A percentile compares a stretch with the other conserved stretches of the same genome.
phyloP scores from a whole-genome alignment of 2,797 vertebrate genomes.

The Paguma larvata region DNA sequence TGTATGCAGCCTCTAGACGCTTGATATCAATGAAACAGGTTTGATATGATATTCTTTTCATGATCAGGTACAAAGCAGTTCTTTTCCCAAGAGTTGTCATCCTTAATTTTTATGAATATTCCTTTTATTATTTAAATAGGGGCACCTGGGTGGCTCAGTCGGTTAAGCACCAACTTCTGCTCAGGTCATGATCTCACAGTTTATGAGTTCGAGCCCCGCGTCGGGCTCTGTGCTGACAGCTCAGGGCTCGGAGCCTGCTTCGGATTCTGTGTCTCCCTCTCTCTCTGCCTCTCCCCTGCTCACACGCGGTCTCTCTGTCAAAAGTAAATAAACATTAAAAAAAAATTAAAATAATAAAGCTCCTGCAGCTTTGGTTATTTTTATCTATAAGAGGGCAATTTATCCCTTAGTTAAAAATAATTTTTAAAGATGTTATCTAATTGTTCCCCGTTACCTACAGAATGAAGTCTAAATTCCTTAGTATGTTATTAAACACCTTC shows the following conservation, averaged over 20 bases:
- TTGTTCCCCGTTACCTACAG: neutral
- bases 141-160: too few species aligned
- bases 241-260: too few species aligned
- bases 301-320: too few species aligned
- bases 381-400: neutral
- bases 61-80: neutral
- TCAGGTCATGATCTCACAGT: too few species aligned
- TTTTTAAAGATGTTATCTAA: neutral
- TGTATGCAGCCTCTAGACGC: neutral
- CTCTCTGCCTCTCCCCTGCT: too few species aligned
- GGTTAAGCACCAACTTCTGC: too few species aligned
- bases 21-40: neutral
- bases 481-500: neutral
- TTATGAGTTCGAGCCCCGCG: too few species aligned
- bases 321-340: too few species aligned
- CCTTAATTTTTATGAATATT: neutral
- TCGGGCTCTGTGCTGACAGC: too few species aligned
- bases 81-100: neutral
- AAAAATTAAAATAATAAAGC: neutral
- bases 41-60: neutral
- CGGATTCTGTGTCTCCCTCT: too few species aligned
- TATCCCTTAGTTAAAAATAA: neutral
- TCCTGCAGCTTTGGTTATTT: neutral
- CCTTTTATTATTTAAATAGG: neutral
- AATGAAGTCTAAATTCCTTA: neutral